Percentiles rank a stretch among this genome's conserved stretches.
Evolutionary conservation across 2,113 vertebrate species (phyloP).

Genomic region (Nansenia antarctica): DNA sequence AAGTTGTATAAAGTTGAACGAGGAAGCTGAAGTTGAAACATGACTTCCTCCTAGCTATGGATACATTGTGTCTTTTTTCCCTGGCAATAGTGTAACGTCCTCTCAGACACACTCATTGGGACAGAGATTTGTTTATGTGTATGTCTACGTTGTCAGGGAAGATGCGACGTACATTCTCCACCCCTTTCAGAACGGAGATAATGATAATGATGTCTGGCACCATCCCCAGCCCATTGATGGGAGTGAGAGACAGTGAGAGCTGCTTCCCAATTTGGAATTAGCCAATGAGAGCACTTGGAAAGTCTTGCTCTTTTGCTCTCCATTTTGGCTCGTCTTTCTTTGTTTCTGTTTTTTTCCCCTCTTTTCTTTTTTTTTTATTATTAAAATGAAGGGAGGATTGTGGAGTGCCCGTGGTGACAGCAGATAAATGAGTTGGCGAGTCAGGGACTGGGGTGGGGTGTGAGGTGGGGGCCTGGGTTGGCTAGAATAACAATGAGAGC

Average conservation of each 20-base stretch:
- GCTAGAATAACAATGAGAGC: conserved; percentile 65
- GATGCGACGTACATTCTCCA: not conserved
- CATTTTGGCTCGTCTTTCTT: conserved; percentile 38
- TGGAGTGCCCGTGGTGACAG: conserved; percentile 24
- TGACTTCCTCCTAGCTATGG: no score
- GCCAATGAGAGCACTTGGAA: not conserved
- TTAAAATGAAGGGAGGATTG: conserved; percentile 46
- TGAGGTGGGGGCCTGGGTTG: conserved; percentile 53
- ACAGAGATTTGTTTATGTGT: not conserved
- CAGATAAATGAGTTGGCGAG: conserved; percentile 43
- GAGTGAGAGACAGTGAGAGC: not conserved
- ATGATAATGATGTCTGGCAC: conserved; percentile 49
- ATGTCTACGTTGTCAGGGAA: not conserved
- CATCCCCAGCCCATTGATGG: conserved; percentile 32
- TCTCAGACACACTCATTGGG: not conserved
- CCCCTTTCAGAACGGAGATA: conserved; percentile 29
- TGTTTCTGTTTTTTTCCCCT: not conserved
- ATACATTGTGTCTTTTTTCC: not conserved
- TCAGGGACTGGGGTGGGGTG: conserved; percentile 10
- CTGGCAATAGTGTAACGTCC: not conserved
- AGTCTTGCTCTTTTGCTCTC: conserved; percentile 43
- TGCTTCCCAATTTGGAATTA: not conserved
- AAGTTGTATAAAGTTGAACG: no score
- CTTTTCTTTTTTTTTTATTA: conserved; percentile 46
- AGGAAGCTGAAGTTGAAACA: no score